Evolutionary conservation across 1,140 invertebrate genomes (phyloP).

Genomic region (Nomia melanderi): DNA sequence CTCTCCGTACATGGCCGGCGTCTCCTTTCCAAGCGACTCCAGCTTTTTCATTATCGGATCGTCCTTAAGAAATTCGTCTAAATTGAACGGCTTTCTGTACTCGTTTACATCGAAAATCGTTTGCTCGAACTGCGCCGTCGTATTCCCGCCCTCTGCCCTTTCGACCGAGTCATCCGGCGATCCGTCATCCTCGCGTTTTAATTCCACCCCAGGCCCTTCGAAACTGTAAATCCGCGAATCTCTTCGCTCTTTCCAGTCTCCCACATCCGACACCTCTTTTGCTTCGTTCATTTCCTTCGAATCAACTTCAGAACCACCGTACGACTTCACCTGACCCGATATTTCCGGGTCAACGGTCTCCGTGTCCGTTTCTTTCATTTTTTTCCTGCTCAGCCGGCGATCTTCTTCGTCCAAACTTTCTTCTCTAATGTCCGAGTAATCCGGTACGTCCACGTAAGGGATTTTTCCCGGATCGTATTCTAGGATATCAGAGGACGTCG

Average conservation of each 20-base stretch:
- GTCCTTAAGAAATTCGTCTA: slow-evolving; percentile 64
- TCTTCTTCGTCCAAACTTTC: slow-evolving; percentile 66
- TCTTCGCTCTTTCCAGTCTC: neutral
- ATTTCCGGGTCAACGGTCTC: neutral
- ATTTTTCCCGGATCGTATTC: slow-evolving; percentile 65
- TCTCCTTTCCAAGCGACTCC: slow-evolving; percentile 31
- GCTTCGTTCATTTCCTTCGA: no score
- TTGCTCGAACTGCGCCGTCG: slow-evolving; percentile 28
- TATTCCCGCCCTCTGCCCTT: slow-evolving; percentile 53
- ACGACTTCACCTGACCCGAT: accelerated
- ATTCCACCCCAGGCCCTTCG: neutral
- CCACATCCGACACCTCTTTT: neutral
- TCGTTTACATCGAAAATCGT: slow-evolving; percentile 67
- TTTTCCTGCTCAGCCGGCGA: neutral
- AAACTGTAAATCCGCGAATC: neutral
- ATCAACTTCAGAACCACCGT: neutral
- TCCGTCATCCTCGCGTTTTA: neutral
- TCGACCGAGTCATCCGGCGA: slow-evolving; percentile 44
- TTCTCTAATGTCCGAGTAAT: slow-evolving; percentile 68
- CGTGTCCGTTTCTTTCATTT: neutral
- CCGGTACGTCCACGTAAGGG: slow-evolving; percentile 70
- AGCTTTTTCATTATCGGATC: slow-evolving; percentile 47
- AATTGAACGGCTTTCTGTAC: slow-evolving; percentile 66
- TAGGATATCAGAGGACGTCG: neutral
- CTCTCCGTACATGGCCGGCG: slow-evolving; percentile 21